Evolutionary conservation across 2,888 invertebrate genomes (phyloP).

Genomic region (Artemia sinica): DNA sequence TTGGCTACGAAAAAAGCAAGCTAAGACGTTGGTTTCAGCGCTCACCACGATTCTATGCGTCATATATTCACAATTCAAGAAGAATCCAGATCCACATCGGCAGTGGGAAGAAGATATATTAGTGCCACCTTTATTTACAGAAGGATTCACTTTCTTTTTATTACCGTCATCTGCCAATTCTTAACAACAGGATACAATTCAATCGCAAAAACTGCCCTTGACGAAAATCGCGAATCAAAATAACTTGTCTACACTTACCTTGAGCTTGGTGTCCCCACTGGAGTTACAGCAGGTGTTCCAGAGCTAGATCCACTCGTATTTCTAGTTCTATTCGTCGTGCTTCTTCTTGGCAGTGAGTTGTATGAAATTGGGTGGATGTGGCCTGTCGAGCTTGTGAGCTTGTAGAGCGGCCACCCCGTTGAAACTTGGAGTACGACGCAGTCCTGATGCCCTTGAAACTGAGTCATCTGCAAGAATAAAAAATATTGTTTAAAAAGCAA

Average conservation of each 20-base stretch:
- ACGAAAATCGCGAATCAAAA: no score
- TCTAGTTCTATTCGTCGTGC: not conserved
- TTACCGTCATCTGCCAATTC: no score
- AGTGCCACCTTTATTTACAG: no score
- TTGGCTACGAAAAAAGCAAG: no score
- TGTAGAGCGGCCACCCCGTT: not conserved
- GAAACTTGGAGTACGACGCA: constrained; percentile 8
- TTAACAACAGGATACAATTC: no score
- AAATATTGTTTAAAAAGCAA: not conserved
- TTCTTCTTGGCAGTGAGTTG: constrained; percentile 9
- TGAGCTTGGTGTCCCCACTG: not conserved
- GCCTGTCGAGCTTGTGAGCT: not conserved
- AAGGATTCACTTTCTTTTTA: no score
- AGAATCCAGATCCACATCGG: no score
- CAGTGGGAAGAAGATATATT: no score
- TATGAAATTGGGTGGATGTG: not conserved
- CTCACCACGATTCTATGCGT: no score
- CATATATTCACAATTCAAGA: no score
- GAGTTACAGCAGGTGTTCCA: not conserved
- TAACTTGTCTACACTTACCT: not conserved
- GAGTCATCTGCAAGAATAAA: constrained; percentile 14
- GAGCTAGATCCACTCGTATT: not conserved
- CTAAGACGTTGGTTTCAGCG: no score
- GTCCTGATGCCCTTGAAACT: not conserved
- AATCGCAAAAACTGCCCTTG: no score